phyloP scores from a whole-genome alignment of 1,140 invertebrate species.

The Whitmania pigra region DNA sequence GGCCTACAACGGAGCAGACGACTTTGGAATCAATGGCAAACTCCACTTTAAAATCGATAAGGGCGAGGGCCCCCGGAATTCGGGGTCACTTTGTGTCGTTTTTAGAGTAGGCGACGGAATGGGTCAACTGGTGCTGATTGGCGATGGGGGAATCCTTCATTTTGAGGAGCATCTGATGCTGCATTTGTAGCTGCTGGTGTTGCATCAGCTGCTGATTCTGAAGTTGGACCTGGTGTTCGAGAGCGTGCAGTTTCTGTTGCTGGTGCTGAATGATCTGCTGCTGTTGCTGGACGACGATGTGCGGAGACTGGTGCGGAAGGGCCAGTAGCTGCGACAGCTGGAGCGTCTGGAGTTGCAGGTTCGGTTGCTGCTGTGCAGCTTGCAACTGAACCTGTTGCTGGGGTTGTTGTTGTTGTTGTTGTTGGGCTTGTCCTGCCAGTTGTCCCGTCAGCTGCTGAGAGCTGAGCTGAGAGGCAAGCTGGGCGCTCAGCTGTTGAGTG shows the following conservation, averaged over 20 bases:
- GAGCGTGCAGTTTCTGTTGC: background rate
- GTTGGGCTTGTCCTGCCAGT: background rate
- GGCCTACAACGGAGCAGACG: no score
- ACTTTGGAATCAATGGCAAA: no score
- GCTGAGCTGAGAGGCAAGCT: background rate
- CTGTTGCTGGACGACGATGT: background rate
- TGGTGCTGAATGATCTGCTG: background rate
- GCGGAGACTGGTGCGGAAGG: background rate
- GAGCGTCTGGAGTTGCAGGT: background rate
- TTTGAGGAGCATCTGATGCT: background rate
- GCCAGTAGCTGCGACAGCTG: background rate
- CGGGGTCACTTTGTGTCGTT: no score
- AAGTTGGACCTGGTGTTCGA: background rate
- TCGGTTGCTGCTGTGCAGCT: background rate
- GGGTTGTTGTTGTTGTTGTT: background rate
- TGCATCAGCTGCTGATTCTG: background rate
- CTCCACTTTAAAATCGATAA: no score
- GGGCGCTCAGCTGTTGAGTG: background rate
- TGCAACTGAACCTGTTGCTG: conserved; percentile 2
- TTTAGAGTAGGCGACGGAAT: no score
- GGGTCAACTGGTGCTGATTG: no score
- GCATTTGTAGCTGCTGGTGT: conserved; percentile 1
- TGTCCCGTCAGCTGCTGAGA: background rate
- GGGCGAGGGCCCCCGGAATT: no score
- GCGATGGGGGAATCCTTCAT: no score